Conservation (phyloP, 2,113 vertebrate species). For the Nestor notabilis region DNA sequence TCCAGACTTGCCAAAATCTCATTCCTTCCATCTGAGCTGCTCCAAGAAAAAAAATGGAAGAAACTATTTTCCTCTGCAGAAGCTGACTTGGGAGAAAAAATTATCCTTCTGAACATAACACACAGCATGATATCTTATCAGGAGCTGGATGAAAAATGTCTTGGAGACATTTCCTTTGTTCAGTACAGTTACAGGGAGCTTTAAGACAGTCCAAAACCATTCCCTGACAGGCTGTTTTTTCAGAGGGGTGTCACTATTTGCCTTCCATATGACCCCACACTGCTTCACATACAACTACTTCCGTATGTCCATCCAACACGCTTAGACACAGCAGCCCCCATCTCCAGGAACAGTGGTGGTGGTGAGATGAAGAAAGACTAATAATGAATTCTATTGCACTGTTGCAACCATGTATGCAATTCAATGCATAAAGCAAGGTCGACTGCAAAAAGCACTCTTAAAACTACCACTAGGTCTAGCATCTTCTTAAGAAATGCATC, state of each 20-base stretch:
- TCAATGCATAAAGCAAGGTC: background rate
- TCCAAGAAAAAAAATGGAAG: conserved; percentile 6
- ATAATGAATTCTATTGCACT: background rate
- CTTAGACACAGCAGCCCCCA: background rate
- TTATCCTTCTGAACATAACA: background rate
- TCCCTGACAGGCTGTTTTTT: background rate
- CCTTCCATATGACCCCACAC: background rate
- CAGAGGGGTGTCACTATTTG: background rate
- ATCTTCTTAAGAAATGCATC: background rate
- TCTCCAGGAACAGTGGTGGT: background rate
- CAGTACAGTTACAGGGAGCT: background rate
- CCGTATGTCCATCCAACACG: background rate
- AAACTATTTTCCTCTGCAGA: background rate
- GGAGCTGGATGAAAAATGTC: background rate
- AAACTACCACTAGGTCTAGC: background rate
- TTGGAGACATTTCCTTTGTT: background rate
- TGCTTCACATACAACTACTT: background rate
- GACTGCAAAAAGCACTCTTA: background rate
- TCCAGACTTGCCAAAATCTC: conserved; percentile 18
- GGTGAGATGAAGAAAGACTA: background rate
- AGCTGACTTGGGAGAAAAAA: conserved; percentile 2
- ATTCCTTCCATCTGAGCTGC: conserved; percentile 14
- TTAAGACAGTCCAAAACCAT: background rate
- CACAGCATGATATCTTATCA: conserved; percentile 8
- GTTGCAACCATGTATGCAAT: background rate